Base-by-base conservation (phyloP, 2,888 invertebrate species). In the Dolichopus griseipennis region DNA sequence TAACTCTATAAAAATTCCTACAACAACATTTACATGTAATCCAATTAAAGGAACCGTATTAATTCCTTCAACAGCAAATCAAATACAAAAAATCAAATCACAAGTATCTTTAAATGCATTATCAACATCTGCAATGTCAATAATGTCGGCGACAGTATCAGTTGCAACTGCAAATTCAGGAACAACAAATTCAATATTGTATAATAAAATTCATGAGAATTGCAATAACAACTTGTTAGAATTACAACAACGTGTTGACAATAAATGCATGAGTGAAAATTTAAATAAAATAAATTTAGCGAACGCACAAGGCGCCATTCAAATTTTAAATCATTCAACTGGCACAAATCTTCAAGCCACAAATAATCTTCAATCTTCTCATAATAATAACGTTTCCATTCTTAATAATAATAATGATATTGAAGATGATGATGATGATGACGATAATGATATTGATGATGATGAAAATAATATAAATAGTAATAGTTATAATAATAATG, bases 241-340 rank as follows among this genome's bases (percentile, higher is more conserved):
- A 65, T 72, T 75, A 43, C 74, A 75, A 71, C 74, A 75, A 71
- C 73, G 73, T 71, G 70, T 73, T 68, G 72, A 67, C 69, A 69
- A 64, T 67, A 64, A 70, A 68, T 68, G 68, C 67, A 15, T 66
- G 69, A 20, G 64, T 71, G 67, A 67, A 69, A 64, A 41, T 65
- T 65, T 61, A 66, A 41, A 43, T 66, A 68, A 61, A 70, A 70
- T 18, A 52, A 41, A 6, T 52, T 65, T n/a, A 65, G 43, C 41
- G 34, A 65, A 6, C 61, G 66, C 9, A 64, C 65, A 20, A 66
- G 64, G 27, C 64, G 64, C 64, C 64, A 64, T 64, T 34, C 52
- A 52, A 52, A 52, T 52, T 52, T 52, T 52, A 52, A 52, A 18
- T 18, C 52, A 52, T 52, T 52, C 52, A 52, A 52, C 52, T 52